Base-by-base conservation (phyloP, 1,140 invertebrate genomes). In the Rhyacophila brunnea region DNA sequence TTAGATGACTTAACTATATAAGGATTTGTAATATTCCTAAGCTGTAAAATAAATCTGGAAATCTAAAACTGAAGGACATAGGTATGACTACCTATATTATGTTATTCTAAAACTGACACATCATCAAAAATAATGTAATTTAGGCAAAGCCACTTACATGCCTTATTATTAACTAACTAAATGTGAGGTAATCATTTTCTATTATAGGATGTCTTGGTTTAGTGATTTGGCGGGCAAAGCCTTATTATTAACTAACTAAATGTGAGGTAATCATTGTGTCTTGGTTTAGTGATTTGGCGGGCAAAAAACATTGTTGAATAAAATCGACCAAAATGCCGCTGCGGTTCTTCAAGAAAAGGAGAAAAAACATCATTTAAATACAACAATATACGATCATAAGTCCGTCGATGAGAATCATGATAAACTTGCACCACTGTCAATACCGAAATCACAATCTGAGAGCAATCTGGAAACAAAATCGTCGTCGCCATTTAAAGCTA, bases 291-390 rank as follows among this genome's bases (percentile, higher is more conserved):
- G 90, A 86, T 63, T 78, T 93, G 36, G 90, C 91, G 55, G 91
- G 87, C 20, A 91, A 88, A 71, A 93, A 72, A 84, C 88, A 71
- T 82, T 93, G 32, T 72, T 94, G 7, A 92, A 92, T 71, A 91
- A 90, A 78, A 83, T 94, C 28, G 92, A 94, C 68, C 81, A 91
- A 68, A 90, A 88, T 76, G 91, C 91, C n/a, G 91, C 90, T 0
- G 83, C 83, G 13, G 89, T 88, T n/a, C 72, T 84, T 59, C 60
- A 66, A 49, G 54, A 63, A 43, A 64, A 62, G 28, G 59, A 60
- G 44, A 60, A 45, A 47, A 55, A 50, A 46, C 48, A 36, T 20
- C 18, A 50, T n/a, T 42, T 18, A 43, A 49, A 48, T 23, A 44
- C 45, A 13, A 45, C 52, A 11, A 17, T n/a, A n/a, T 23, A 32